phyloP scores from a whole-genome alignment of 2,888 invertebrate genomes.

The Orchesella flavescens region DNA sequence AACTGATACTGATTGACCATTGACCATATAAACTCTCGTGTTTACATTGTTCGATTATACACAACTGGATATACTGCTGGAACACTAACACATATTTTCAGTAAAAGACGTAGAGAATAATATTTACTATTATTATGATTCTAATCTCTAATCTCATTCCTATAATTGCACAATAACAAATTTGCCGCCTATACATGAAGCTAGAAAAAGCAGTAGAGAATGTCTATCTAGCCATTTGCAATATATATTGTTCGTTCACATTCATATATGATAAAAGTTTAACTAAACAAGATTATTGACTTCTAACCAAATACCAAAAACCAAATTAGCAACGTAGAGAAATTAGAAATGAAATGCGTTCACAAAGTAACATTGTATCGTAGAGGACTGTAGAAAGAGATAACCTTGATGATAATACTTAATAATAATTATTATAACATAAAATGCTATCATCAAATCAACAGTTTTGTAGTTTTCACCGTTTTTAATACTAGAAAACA shows the following conservation, averaged over 20 bases:
- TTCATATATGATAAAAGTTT: not conserved
- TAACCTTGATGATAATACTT: not conserved
- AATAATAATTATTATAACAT: too few species aligned
- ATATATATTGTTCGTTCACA: not conserved
- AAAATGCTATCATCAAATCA: too few species aligned
- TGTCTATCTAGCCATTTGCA: not conserved
- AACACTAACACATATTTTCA: constrained; percentile 34
- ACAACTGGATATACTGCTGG: not conserved
- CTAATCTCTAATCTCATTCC: not conserved
- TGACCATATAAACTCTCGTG: constrained; percentile 28
- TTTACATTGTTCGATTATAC: too few species aligned
- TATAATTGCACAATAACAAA: constrained; percentile 32
- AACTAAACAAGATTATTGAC: not conserved
- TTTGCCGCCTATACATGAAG: constrained; percentile 36
- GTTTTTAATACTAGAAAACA: too few species aligned
- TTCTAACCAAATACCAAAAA: not conserved
- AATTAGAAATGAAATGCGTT: constrained; percentile 30
- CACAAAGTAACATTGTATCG: not conserved
- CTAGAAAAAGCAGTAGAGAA: not conserved
- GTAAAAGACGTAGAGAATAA: constrained; percentile 18
- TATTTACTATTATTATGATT: not conserved
- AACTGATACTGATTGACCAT: constrained; percentile 44
- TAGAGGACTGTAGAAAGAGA: not conserved
- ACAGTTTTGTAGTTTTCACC: too few species aligned
- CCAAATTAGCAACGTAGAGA: constrained; percentile 19